Evolutionary conservation across 2,113 vertebrate species (phyloP).

Genomic region (Malaclemys terrapin): DNA sequence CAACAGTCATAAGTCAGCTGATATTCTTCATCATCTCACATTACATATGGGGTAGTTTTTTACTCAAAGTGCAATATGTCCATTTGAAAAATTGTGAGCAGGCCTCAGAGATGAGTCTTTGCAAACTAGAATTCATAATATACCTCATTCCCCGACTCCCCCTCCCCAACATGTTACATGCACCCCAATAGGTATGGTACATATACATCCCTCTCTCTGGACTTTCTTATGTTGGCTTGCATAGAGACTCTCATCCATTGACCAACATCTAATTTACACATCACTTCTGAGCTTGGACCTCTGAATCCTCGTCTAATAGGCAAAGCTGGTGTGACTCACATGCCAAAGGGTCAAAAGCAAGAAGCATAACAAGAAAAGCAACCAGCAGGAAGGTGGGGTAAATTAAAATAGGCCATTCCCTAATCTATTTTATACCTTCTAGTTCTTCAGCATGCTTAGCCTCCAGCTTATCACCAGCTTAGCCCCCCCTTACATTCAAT

Average conservation of each 20-base stretch:
- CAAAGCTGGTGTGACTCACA: not conserved
- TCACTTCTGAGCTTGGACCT: not conserved
- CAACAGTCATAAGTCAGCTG: not conserved
- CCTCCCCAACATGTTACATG: not conserved
- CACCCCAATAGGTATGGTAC: accelerated
- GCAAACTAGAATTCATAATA: not conserved
- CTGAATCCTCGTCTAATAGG: no score
- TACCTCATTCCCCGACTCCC: not conserved
- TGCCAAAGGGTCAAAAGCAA: not conserved
- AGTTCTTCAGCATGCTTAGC: not conserved
- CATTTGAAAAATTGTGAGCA: not conserved
- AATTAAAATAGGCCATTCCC: not conserved
- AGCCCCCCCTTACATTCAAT: not conserved
- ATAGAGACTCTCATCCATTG: accelerated
- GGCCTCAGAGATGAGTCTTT: not conserved
- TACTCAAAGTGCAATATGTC: no score
- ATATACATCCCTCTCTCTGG: not conserved
- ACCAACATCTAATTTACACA: not conserved
- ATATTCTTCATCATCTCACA: no score
- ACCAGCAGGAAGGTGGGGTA: accelerated
- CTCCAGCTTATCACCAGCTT: accelerated
- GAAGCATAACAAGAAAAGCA: not conserved
- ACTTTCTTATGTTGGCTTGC: not conserved
- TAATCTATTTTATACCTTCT: not conserved
- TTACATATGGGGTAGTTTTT: no score